These are phyloP conservation scores for Cathartes aura DNA, from an alignment of 2,113 vertebrate genomes.

Conservation along the genomic window DNA sequence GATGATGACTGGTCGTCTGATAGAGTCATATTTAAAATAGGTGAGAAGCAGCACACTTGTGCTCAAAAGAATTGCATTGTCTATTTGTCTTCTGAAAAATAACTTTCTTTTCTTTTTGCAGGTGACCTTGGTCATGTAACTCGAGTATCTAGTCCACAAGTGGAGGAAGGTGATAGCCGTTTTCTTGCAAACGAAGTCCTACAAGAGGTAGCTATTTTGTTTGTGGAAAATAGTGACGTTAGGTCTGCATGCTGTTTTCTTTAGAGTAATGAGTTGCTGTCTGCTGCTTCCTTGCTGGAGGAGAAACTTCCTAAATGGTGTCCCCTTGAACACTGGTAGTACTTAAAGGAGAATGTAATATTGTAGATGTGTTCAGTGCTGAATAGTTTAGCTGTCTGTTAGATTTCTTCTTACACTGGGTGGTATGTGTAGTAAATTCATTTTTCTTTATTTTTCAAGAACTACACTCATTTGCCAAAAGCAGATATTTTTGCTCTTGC, in stretches of 20 bases:
- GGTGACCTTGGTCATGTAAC: slow-evolving; percentile 98
- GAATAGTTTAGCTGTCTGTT: background rate
- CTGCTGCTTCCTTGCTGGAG: background rate
- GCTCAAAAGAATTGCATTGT: background rate
- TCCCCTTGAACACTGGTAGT: background rate
- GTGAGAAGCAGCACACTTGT: slow-evolving; percentile 65
- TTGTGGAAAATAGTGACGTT: background rate
- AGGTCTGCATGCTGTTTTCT: background rate
- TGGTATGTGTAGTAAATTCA: background rate
- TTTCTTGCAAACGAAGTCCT: slow-evolving; percentile 97
- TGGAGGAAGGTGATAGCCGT: slow-evolving; percentile 96
- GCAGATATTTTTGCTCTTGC: slow-evolving; percentile 96
- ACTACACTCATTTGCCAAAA: slow-evolving; percentile 89
- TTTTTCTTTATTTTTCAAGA: slow-evolving; percentile 71
- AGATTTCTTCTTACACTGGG: background rate
- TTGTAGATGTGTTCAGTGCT: background rate
- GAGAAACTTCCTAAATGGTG: background rate
- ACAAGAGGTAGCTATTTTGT: slow-evolving; percentile 85
- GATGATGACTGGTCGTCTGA: slow-evolving; percentile 88
- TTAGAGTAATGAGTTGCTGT: background rate
- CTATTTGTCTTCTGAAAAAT: background rate
- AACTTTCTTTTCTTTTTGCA: slow-evolving; percentile 48
- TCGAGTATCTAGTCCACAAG: slow-evolving; percentile 91
- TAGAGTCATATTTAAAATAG: slow-evolving; percentile 94
- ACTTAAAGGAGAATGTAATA: background rate